Conservation (phyloP, 2,797 vertebrate genomes). For the Gallirallus australis region DNA sequence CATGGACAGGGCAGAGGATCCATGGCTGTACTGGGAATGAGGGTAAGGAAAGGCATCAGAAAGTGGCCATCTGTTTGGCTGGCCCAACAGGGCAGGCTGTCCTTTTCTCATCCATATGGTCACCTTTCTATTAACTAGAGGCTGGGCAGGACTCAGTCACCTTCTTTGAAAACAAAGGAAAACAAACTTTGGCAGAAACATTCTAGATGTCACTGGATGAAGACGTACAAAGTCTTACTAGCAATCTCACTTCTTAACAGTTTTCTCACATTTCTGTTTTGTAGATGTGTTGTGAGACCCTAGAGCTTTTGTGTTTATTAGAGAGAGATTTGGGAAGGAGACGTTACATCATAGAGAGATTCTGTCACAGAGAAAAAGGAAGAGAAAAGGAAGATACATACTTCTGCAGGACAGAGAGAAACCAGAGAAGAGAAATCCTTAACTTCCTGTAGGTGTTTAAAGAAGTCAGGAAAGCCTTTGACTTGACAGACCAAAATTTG, state of each 20-base stretch:
- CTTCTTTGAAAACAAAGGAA: background rate
- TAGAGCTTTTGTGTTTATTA: background rate
- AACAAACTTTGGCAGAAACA: background rate
- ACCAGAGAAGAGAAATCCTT: background rate
- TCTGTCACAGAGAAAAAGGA: background rate
- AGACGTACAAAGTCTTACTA: background rate
- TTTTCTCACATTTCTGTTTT: background rate
- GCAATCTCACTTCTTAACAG: background rate
- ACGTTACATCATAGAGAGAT: background rate
- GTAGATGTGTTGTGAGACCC: background rate
- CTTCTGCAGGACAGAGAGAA: accelerated
- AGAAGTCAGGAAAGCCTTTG: background rate
- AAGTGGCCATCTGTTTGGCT: constrained; percentile 27
- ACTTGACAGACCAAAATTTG: background rate
- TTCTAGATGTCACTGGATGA: background rate
- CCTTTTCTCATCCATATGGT: background rate
- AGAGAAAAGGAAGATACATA: background rate
- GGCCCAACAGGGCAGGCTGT: background rate
- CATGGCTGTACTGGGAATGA: background rate
- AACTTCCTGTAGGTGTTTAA: background rate
- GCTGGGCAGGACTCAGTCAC: background rate
- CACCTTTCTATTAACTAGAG: background rate
- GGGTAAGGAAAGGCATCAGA: background rate
- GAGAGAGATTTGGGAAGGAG: background rate
- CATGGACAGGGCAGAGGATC: background rate